phyloP scores from a whole-genome alignment of 2,888 invertebrate species.

The Cylloceria caligata region DNA sequence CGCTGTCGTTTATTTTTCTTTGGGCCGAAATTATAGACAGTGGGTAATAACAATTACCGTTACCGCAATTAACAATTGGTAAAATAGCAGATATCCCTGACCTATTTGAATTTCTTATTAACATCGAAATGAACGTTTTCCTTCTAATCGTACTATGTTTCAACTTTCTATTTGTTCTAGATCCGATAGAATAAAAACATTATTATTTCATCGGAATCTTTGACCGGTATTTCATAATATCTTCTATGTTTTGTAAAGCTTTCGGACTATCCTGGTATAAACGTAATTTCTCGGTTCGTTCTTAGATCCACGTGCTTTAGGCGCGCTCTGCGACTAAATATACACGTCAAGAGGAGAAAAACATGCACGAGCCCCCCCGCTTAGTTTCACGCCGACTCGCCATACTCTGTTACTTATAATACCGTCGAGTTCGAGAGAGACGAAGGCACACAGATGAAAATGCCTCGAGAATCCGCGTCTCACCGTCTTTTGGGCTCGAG shows the following conservation, averaged over 20 bases:
- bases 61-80: too few species aligned
- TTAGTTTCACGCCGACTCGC: constrained; percentile 55
- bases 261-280: constrained; percentile 1
- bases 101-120: too few species aligned
- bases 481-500: constrained; percentile 49
- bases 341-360: constrained; percentile 64
- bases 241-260: constrained; percentile 22
- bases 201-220: background rate
- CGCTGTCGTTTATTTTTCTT: too few species aligned
- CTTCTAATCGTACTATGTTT: too few species aligned
- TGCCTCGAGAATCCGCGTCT: constrained; percentile 37
- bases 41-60: too few species aligned
- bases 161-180: too few species aligned
- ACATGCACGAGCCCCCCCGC: constrained; percentile 66
- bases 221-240: background rate
- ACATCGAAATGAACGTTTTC: too few species aligned
- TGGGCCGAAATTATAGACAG: too few species aligned
- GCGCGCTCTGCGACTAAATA: constrained; percentile 62
- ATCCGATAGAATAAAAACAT: background rate
- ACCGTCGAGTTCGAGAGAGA: constrained; percentile 8
- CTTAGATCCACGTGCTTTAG: constrained; percentile 59
- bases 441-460: constrained; percentile 45
- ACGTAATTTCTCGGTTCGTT: background rate
- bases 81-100: too few species aligned
- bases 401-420: constrained; percentile 45